Conservation (phyloP, 2,888 invertebrate species). For the Apotomis capreana region DNA sequence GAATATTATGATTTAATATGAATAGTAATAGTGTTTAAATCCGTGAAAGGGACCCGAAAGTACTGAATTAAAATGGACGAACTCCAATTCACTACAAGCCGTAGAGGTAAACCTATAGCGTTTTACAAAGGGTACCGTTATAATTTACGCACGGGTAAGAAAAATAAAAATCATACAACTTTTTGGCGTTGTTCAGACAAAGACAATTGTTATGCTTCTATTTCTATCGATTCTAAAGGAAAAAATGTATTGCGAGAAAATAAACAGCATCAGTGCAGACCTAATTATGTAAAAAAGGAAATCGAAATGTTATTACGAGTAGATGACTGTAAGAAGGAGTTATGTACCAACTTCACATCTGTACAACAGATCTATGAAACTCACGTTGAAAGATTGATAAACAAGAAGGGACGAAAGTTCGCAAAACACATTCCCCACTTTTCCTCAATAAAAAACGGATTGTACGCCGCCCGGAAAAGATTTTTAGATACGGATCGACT, state of each 20-base stretch:
- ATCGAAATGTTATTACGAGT: not conserved
- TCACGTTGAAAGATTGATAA: not conserved
- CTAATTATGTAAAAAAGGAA: not conserved
- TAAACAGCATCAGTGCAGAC: not conserved
- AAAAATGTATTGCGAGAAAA: not conserved
- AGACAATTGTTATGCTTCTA: conserved; percentile 4
- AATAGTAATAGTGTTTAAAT: too few relatives aligned
- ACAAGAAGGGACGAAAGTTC: not conserved
- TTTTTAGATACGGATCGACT: too few relatives aligned
- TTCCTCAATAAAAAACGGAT: not conserved
- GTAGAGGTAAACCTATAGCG: too few relatives aligned
- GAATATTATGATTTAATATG: too few relatives aligned
- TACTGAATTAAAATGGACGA: too few relatives aligned
- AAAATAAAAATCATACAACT: not conserved
- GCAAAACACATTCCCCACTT: not conserved
- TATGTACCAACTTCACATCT: not conserved
- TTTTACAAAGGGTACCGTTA: too few relatives aligned
- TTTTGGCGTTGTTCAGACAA: not conserved
- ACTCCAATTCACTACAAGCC: too few relatives aligned
- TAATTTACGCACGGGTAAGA: too few relatives aligned
- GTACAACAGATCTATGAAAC: not conserved
- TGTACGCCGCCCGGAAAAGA: too few relatives aligned
- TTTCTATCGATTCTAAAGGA: not conserved
- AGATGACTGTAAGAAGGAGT: not conserved
- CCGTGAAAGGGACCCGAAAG: too few relatives aligned